Base-by-base conservation (phyloP, 2,113 vertebrate species). In the Harpagus bidentatus region DNA sequence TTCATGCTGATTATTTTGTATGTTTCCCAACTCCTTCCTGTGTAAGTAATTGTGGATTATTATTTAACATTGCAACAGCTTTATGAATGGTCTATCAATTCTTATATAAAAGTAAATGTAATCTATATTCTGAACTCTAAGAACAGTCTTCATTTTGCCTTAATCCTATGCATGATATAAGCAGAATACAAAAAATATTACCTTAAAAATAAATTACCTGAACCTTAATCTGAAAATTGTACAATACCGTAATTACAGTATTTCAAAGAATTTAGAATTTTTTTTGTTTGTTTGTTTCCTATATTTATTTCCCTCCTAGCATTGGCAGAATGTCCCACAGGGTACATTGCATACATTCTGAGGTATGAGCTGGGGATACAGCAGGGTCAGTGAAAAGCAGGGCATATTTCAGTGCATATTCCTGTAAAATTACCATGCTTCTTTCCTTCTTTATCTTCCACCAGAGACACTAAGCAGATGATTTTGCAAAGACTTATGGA, bases 401-500 rank as follows among this genome's bases (percentile, higher is more conserved):
- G 38, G 48, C 52, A 31, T 70, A 74, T 95, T 94, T 88, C 84
- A 85, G 50, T 83, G 88, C 92, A 89, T 76, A 89, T 87, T 91
- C 77, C 83, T 95, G 61, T 61, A 79, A 95, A 93, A 95, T 95
- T 89, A 92, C 81, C 38, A 36, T 23, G 43, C 66, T 65, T 43
- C 80, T 86, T 74, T 92, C 80, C 58, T 79, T 67, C 83, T 95
- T 91, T 93, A 95, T 92, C 85, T 93, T 94, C 86, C 92, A 93
- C 83, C 53, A 82, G 95, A 94, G 95, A 91, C 7, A 0, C 61
- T 91, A 95, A 95, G 78, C 62, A 86, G 93, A 89, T 93, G 91
- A 95, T 94, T 97, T 92, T 82, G 88, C 74, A 80, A 95, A 97
- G 93, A 95, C 84, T 95, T 93, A 97, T 66, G 90, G 88, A 94